Percentiles rank a stretch among this genome's conserved stretches.
Evolutionary conservation across 2,797 vertebrate genomes (phyloP).

Genomic region (Schizopygopsis malacanthus): DNA sequence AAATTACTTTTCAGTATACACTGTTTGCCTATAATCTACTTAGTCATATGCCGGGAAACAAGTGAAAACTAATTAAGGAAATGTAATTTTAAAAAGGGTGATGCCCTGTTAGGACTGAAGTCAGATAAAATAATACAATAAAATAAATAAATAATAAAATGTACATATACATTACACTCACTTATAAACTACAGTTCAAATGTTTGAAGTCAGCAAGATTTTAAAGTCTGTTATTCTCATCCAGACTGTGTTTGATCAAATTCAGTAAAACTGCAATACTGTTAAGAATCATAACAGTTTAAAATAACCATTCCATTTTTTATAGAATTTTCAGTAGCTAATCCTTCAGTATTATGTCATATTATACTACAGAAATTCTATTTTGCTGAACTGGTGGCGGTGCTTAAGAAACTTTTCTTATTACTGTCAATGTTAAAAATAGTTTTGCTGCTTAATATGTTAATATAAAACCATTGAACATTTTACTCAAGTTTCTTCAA

Average conservation of each 20-base stretch:
- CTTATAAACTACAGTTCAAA: not conserved
- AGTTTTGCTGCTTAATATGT: not conserved
- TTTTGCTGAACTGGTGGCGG: not conserved
- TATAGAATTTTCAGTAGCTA: not conserved
- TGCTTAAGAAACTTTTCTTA: not conserved
- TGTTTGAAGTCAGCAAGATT: not conserved
- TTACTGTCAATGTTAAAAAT: not conserved
- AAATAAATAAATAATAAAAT: not conserved
- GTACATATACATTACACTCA: not conserved
- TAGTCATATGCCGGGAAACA: not conserved
- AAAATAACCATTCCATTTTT: not conserved
- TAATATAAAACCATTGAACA: not conserved
- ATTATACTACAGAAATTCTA: not conserved
- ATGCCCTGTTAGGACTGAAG: not conserved
- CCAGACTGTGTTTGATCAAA: not conserved
- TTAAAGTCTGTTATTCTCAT: not conserved
- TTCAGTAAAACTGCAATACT: not conserved
- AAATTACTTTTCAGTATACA: constrained; percentile 27
- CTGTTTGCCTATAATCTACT: not conserved
- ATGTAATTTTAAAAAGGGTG: not conserved
- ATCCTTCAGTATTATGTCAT: not conserved
- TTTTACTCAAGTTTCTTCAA: not conserved
- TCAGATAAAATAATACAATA: not conserved
- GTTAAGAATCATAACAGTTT: not conserved
- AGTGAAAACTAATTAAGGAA: constrained; percentile 14